Percentiles rank a stretch among this genome's conserved stretches.
Conservation (phyloP, 2,797 vertebrate genomes). For the Epinephelus coioides region DNA sequence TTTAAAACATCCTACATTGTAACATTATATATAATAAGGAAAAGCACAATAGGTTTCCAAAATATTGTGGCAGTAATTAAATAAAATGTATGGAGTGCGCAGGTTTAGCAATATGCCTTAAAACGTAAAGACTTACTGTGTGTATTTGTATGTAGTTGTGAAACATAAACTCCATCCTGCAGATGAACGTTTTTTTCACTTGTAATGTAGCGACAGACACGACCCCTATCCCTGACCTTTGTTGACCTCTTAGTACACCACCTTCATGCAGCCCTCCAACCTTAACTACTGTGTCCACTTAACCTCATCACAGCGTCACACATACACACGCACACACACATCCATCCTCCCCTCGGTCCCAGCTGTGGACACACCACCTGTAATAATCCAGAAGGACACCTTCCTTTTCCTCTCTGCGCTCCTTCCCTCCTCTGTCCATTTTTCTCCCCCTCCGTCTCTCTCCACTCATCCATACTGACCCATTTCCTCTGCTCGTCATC, state of each 20-base stretch:
- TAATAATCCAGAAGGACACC: slow-evolving; percentile 81
- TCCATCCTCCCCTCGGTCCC: slow-evolving; percentile 51
- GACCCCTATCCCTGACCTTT: slow-evolving; percentile 13
- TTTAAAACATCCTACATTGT: too few species aligned
- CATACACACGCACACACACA: slow-evolving; percentile 29
- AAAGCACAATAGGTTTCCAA: too few species aligned
- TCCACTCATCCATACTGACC: slow-evolving; percentile 82
- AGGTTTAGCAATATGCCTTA: too few species aligned
- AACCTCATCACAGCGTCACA: slow-evolving; percentile 45
- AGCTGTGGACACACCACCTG: slow-evolving; percentile 77
- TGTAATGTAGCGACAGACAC: neutral
- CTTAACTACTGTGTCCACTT: slow-evolving; percentile 36
- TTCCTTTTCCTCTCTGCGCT: slow-evolving; percentile 60
- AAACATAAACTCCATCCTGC: too few species aligned
- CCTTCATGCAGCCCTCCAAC: slow-evolving; percentile 33
- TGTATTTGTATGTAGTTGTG: too few species aligned
- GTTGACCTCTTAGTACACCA: slow-evolving; percentile 45
- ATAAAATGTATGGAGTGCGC: too few species aligned
- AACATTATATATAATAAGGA: too few species aligned
- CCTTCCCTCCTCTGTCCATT: slow-evolving; percentile 68
- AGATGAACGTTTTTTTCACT: too few species aligned
- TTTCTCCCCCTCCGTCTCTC: slow-evolving; percentile 68
- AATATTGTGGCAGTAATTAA: too few species aligned
- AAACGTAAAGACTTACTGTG: too few species aligned
- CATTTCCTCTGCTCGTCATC: slow-evolving; percentile 81